phyloP scores from a whole-genome alignment of 1,140 invertebrate species.

The Neodiprion lecontei region DNA sequence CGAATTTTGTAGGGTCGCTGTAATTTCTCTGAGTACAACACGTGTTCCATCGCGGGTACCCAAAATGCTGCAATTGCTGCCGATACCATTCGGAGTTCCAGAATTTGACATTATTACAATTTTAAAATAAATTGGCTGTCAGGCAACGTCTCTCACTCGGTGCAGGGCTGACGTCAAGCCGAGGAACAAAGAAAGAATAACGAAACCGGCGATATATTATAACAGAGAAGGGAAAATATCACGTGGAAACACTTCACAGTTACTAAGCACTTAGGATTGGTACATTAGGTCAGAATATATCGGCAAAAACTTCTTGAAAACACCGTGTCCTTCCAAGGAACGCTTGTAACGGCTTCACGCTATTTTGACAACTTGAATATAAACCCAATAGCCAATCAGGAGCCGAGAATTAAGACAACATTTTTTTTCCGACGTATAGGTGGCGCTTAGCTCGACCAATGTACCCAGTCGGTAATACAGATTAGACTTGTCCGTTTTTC shows the following conservation, averaged over 20 bases:
- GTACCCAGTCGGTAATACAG: neutral
- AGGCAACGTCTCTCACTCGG: neutral
- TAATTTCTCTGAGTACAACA: conserved; percentile 47
- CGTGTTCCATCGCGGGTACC: conserved; percentile 42
- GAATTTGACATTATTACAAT: conserved; percentile 42
- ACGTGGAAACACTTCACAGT: too few species aligned
- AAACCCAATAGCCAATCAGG: conserved; percentile 30
- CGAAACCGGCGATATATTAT: too few species aligned
- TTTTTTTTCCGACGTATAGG: neutral
- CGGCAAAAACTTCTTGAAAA: neutral
- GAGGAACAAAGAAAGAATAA: neutral
- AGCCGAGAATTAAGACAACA: neutral
- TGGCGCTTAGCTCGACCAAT: neutral
- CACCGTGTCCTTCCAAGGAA: neutral
- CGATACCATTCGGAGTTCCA: conserved; percentile 21
- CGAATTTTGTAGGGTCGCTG: conserved; percentile 47
- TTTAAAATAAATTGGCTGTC: neutral
- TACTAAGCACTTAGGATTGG: too few species aligned
- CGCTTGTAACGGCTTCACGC: conserved; percentile 41
- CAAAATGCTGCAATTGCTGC: conserved; percentile 15
- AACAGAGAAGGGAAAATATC: too few species aligned
- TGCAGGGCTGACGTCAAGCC: too few species aligned
- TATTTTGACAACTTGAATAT: conserved; percentile 49
- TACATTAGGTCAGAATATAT: too few species aligned
- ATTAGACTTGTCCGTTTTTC: neutral